These are phyloP conservation scores for Psittacus erithacus DNA, from an alignment of 2,113 vertebrate species.

Conservation along the genomic window DNA sequence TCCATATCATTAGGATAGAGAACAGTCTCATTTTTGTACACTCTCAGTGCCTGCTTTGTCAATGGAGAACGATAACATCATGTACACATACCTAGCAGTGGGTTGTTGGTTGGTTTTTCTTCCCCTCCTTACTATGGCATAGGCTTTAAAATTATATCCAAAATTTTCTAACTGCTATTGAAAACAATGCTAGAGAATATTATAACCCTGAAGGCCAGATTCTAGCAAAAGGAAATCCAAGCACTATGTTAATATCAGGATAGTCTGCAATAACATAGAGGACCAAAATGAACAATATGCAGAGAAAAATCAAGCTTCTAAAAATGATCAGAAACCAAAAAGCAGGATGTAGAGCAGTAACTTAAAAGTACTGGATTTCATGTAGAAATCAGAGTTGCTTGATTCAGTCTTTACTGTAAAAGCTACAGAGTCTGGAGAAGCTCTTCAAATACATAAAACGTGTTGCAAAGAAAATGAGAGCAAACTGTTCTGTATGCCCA, in stretches of 20 bases:
- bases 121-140: neutral
- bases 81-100: neutral
- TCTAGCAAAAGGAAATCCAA: neutral
- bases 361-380: neutral
- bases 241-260: neutral
- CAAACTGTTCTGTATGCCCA: neutral
- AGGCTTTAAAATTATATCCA: neutral
- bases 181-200: neutral
- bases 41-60: neutral
- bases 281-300: neutral
- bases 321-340: neutral
- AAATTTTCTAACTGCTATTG: neutral
- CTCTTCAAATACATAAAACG: neutral
- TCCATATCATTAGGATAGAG: neutral
- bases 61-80: neutral
- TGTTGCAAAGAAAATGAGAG: neutral
- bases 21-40: neutral
- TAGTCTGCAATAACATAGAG: neutral
- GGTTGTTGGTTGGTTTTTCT: accelerated
- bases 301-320: neutral
- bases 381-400: neutral
- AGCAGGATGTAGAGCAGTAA: neutral
- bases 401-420: neutral
- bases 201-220: neutral
- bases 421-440: neutral